Base-by-base conservation (phyloP, 2,888 invertebrate genomes). In the Andrena bucephala region DNA sequence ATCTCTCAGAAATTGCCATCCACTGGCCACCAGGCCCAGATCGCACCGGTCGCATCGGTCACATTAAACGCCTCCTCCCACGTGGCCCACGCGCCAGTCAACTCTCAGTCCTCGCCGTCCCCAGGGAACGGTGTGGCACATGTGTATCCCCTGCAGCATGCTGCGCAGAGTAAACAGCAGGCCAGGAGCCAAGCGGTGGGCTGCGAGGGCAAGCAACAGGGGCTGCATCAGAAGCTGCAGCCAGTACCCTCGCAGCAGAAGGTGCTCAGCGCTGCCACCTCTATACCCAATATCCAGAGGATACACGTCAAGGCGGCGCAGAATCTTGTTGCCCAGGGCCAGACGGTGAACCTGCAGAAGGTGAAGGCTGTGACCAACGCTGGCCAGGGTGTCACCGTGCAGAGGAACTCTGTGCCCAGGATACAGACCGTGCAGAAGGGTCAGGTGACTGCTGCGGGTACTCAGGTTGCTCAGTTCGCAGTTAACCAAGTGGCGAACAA, bases 341-440 rank as follows among this genome's bases (percentile, higher is more conserved):
- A 91, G 42, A 85, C 88, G 2, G 73, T 91, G 5, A 92, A 90
- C 71, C 78, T 91, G 50, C 92, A 92, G 48, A 93, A 93, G 13
- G 86, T 91, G 3, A 92, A 92, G 50, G 76, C 90, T 0, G 87
- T 91, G 4, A 69, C 87, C 8, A 89, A 83, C 52, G 77, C 85
- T 68, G 89, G 77, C 50, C 85, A 87, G 33, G 71, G 78, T 13
- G 87, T 77, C 4, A 77, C 83, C 10, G 87, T 87, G 0, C 89
- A 90, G 57, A 88, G 92, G 50, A 90, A 89, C 52, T 78, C 90
- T 1, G 73, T 90, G 4, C 79, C 92, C 1, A 89, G 89, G 50
- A 88, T 91, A 62, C 92, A 92, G 60, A 71, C 87, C 0, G 82
- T 90, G 3, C 83, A 86, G 20, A 92, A 91, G 57, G 84, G 87